These are phyloP conservation scores for Odocoileus hemionus DNA, from an alignment of 2,113 vertebrate genomes.

Conservation along the genomic window DNA sequence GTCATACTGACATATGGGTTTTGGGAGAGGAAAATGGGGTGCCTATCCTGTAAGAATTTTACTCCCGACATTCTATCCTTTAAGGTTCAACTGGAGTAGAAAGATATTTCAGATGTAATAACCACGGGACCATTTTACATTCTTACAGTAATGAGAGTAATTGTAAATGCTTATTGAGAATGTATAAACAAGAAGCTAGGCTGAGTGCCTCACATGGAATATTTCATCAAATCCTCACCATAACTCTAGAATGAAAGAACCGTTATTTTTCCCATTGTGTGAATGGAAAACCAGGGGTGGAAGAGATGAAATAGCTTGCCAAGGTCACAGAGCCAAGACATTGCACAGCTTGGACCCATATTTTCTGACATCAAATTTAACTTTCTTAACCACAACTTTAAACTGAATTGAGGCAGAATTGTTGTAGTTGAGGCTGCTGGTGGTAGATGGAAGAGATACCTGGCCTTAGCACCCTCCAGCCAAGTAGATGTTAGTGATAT, in stretches of 20 bases:
- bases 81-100: background rate
- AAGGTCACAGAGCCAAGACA: background rate
- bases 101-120: background rate
- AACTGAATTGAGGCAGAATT: background rate
- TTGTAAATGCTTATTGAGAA: background rate
- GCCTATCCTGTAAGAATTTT: background rate
- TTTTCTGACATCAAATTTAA: background rate
- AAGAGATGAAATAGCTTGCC: background rate
- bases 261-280: background rate
- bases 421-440: background rate
- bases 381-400: background rate
- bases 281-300: background rate
- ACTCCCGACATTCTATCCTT: background rate
- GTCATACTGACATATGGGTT: background rate
- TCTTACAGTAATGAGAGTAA: background rate
- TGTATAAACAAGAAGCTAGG: background rate
- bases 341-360: background rate
- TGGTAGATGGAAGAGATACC: background rate
- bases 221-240: background rate
- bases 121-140: background rate
- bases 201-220: background rate
- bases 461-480: background rate
- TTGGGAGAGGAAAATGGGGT: background rate
- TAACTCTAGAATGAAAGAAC: background rate
- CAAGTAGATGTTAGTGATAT: constrained; percentile 12